These are phyloP conservation scores for Elgaria multicarinata DNA, from an alignment of 2,113 vertebrate species.

Conservation along the genomic window DNA sequence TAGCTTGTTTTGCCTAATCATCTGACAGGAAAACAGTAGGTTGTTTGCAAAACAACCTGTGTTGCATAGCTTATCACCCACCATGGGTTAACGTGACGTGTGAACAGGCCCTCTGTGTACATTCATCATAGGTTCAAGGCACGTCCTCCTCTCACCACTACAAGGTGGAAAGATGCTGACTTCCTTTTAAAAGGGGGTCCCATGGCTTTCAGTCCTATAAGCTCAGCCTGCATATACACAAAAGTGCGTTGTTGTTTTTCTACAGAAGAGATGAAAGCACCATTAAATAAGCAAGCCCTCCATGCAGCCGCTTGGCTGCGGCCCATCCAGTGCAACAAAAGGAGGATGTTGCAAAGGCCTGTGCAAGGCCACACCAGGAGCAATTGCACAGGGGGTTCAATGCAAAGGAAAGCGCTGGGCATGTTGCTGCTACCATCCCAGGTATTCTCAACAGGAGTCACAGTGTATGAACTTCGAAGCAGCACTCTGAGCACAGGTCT, in stretches of 20 bases:
- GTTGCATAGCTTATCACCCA: too few relatives aligned
- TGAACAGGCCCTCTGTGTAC: too few relatives aligned
- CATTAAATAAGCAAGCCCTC: not conserved
- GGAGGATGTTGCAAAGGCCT: not conserved
- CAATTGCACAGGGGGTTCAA: not conserved
- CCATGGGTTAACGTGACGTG: too few relatives aligned
- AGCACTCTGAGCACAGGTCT: not conserved
- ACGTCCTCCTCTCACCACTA: not conserved
- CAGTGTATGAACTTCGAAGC: not conserved
- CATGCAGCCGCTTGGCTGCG: not conserved
- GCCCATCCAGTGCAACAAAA: not conserved
- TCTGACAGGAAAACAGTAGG: too few relatives aligned
- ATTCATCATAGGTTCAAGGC: not conserved
- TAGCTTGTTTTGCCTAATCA: too few relatives aligned
- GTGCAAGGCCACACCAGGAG: not conserved
- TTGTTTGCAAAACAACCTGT: too few relatives aligned
- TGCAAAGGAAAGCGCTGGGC: not conserved
- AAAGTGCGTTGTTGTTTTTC: not conserved
- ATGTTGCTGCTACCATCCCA: not conserved
- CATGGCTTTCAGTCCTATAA: not conserved
- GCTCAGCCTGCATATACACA: not conserved
- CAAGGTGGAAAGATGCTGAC: not conserved
- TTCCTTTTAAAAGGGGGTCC: not conserved
- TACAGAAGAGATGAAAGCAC: not conserved
- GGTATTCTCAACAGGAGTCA: rapidly evolving